A percentile compares a stretch with the other conserved stretches of the same genome.
Evolutionary conservation across 1,140 invertebrate genomes (phyloP).

Genomic region (Aethina tumida): DNA sequence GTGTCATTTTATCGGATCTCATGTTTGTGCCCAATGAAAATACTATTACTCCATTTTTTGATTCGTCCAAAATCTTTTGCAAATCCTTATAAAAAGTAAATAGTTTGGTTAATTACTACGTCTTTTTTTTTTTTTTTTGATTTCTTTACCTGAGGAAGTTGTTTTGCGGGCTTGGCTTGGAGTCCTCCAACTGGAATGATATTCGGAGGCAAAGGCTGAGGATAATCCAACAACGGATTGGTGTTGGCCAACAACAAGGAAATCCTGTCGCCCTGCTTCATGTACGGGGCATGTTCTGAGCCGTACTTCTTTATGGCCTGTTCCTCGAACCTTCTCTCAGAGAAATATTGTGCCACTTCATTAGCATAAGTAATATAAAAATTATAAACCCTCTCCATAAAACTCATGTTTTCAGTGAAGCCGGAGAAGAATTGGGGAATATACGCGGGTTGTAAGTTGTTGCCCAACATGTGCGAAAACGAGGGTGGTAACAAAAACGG

Average conservation of each 20-base stretch:
- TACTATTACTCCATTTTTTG: conserved; percentile 37
- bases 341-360: neutral
- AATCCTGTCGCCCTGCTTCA: neutral
- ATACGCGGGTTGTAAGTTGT: conserved; percentile 39
- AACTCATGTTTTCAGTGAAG: conserved; percentile 42
- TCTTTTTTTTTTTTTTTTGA: conserved; percentile 1
- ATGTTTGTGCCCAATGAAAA: conserved; percentile 40
- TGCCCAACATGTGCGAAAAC: conserved; percentile 5
- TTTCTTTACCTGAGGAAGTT: conserved; percentile 28
- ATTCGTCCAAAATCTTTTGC: conserved; percentile 22
- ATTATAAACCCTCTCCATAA: conserved; percentile 35
- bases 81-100: conserved; percentile 31
- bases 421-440: conserved; percentile 21
- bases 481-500: conserved; percentile 4
- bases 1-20: conserved; percentile 28
- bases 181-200: conserved; percentile 48
- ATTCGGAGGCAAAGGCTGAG: conserved; percentile 31
- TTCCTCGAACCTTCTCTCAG: conserved; percentile 1
- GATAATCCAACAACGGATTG: conserved; percentile 21
- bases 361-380: conserved; percentile 4
- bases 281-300: neutral
- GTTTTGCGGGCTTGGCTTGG: conserved; percentile 36
- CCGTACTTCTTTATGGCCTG: conserved; percentile 7
- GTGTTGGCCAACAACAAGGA: conserved; percentile 34
- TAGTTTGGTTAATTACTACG: conserved; percentile 18